A percentile compares a stretch with the other conserved stretches of the same genome.
These are phyloP conservation scores for Temnothorax rugatulus DNA, from an alignment of 2,888 invertebrate genomes.

Conservation along the genomic window DNA sequence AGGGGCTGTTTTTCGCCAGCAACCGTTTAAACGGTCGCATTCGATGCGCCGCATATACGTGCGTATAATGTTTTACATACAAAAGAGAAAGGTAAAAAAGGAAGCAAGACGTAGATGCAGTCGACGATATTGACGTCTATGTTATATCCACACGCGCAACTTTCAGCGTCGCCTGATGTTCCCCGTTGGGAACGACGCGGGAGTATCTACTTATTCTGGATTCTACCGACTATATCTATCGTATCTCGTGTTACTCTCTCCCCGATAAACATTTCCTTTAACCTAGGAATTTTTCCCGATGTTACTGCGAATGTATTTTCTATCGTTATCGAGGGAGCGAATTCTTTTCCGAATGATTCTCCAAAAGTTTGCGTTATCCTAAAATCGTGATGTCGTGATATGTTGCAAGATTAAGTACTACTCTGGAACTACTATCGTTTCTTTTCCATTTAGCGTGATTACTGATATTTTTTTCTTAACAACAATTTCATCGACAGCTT, in stretches of 20 bases:
- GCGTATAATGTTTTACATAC: slow-evolving; percentile 53
- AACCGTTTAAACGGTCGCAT: slow-evolving; percentile 58
- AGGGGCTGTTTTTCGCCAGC: slow-evolving; percentile 12
- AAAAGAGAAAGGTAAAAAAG: slow-evolving; percentile 40
- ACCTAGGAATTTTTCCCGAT: slow-evolving; percentile 36
- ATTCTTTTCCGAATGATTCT: slow-evolving; percentile 39
- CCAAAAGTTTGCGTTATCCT: not conserved
- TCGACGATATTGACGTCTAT: slow-evolving; percentile 63
- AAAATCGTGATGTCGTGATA: not conserved
- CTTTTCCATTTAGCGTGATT: not conserved
- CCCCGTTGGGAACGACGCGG: slow-evolving; percentile 63
- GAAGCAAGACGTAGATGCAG: slow-evolving; percentile 30
- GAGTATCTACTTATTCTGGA: slow-evolving; percentile 56
- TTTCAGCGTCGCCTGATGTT: slow-evolving; percentile 57
- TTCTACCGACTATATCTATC: slow-evolving; percentile 39
- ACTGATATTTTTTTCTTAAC: not conserved
- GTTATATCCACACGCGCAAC: slow-evolving; percentile 55
- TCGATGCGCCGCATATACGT: slow-evolving; percentile 44
- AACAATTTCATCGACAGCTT: not conserved
- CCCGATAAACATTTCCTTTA: slow-evolving; percentile 53
- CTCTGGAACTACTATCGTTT: not conserved
- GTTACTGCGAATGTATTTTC: slow-evolving; percentile 49
- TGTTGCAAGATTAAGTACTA: not conserved
- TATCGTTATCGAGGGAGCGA: slow-evolving; percentile 43
- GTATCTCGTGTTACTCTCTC: slow-evolving; percentile 34